Conservation (phyloP, 2,113 vertebrate genomes). For the Ophthalmolycus amberensis region DNA sequence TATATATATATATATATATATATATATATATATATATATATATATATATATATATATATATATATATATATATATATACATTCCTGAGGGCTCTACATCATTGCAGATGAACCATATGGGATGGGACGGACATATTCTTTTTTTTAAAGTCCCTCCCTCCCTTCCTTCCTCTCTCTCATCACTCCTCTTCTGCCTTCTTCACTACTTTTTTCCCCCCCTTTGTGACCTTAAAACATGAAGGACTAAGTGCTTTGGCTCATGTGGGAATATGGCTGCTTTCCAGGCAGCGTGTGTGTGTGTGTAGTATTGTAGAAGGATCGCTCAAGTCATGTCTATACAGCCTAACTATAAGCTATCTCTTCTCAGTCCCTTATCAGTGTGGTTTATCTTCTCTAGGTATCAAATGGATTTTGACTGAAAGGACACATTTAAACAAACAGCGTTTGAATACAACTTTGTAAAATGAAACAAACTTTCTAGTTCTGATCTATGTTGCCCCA, state of each 20-base stretch:
- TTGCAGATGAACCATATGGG: conserved; percentile 34
- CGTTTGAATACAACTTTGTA: background rate
- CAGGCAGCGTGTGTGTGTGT: conserved; percentile 58
- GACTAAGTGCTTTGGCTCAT: conserved; percentile 78
- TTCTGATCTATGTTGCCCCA: background rate
- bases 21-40: no score
- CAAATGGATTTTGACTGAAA: background rate
- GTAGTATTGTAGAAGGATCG: background rate
- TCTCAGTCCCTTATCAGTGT: background rate
- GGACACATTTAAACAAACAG: background rate
- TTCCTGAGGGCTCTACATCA: conserved; percentile 56
- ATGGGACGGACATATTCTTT: conserved; percentile 38
- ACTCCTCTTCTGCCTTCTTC: conserved; percentile 38
- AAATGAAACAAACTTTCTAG: background rate
- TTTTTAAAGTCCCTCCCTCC: conserved; percentile 16
- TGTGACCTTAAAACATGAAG: conserved; percentile 65
- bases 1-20: background rate
- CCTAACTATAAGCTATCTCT: background rate
- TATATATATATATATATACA: background rate
- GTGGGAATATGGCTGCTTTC: conserved; percentile 81
- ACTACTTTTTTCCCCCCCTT: conserved; percentile 19
- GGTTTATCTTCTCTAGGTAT: background rate
- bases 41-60: background rate
- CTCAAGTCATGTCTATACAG: background rate
- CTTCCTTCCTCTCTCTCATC: conserved; percentile 30